Evolutionary conservation across 1,140 invertebrate species (phyloP), one percentile per base, ranked within the genome.

Genomic region (Drosophila pseudoobscura): DNA sequence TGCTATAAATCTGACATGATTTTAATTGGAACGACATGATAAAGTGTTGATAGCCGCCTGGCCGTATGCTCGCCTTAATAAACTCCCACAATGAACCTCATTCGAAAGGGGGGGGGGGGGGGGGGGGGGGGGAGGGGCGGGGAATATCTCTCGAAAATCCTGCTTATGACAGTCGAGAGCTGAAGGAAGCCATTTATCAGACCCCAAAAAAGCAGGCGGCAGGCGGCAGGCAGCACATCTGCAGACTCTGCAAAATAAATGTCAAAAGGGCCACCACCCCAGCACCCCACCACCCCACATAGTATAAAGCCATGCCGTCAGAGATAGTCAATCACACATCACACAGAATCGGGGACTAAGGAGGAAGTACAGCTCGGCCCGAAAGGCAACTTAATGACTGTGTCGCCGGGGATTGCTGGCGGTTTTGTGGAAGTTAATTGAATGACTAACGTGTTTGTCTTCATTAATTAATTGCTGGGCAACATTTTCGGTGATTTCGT

Each of bases 41-140:
- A 71, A 71, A 62, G 57, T 74, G 57, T 69, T 69, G 53, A 74
- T 69, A 58, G 22, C 47, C 61, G 22, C 47, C 61, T 57, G 39
- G 68, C 66, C 61, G 46, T 39, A 39, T 39, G 66, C 72, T 66
- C 60, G 72, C 61, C 65, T 72, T 61, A 73, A 73, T 73, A 68
- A 29, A 46, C 43, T 20, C 41, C n/a, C 7, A 46, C 46, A 55
- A 57, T 49, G 50, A 51, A 8, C 31, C 15, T 5, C 41, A 46
- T 9, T 20, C 53, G 47, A 39, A 39, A 39, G 11, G 11, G 11
- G 11, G 15, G 15, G 15, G 15, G 0, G 15, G 11, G 9, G 8
- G 2, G 3, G 9, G 31, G 11, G 11, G 11, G 11, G 15, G 15
- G 15, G 15, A 15, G 15, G 11, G 9, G 8, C 8, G 3, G 9